A percentile compares a stretch with the other conserved stretches of the same genome.
Conservation (phyloP, 2,888 invertebrate species). For the Podabrus alpinus region DNA sequence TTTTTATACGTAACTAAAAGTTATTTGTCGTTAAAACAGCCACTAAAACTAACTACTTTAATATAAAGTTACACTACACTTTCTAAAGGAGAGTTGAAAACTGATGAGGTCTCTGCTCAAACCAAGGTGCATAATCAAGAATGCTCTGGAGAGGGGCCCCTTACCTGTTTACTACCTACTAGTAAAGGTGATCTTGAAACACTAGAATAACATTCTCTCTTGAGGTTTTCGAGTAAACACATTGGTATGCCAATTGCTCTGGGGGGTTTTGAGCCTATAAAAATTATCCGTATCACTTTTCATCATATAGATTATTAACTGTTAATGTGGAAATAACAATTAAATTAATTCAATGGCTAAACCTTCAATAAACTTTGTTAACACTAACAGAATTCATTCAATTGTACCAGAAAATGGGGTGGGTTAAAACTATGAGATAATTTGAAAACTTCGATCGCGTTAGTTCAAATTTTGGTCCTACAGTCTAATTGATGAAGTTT, state of each 20-base stretch:
- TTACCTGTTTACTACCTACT: constrained; percentile 26
- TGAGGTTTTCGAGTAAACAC: constrained; percentile 10
- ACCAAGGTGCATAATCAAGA: constrained; percentile 19
- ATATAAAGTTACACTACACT: constrained; percentile 13
- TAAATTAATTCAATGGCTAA: no score
- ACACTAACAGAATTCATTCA: no score
- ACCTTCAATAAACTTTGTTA: no score
- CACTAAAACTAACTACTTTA: not conserved
- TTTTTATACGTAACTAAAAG: not conserved
- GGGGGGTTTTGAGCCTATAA: not conserved
- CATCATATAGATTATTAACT: not conserved
- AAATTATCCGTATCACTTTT: not conserved
- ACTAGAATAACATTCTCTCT: constrained; percentile 22
- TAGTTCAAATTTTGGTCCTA: no score
- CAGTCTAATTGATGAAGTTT: no score
- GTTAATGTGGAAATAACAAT: not conserved
- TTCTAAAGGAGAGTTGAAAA: constrained; percentile 25
- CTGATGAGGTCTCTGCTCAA: constrained; percentile 16
- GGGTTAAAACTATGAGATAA: no score
- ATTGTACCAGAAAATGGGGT: no score
- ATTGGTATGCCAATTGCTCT: constrained; percentile 12
- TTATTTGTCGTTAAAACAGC: not conserved
- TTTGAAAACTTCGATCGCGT: no score
- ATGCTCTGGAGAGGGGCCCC: constrained; percentile 15
- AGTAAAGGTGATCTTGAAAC: constrained; percentile 26